Evolutionary conservation across 2,113 vertebrate species (phyloP).

Genomic region (Brachyhypopomus occidentalis): DNA sequence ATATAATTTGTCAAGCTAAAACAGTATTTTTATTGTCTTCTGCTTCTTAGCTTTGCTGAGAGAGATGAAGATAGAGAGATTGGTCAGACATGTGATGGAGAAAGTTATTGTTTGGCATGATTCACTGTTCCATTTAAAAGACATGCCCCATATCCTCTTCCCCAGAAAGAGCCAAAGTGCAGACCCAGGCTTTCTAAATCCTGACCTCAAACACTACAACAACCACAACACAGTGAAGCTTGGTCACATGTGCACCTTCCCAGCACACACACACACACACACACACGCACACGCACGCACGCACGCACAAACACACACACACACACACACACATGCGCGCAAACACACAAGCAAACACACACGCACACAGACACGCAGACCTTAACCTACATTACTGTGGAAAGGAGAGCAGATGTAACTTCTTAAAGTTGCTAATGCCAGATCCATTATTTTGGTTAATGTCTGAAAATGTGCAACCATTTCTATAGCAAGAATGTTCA

Average conservation of each 20-base stretch:
- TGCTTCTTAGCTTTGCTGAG: not conserved
- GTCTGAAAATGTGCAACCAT: not conserved
- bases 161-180: slow-evolving; percentile 38
- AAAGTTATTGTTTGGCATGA: slow-evolving; percentile 33
- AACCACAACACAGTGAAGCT: slow-evolving; percentile 27
- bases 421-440: not conserved
- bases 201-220: slow-evolving; percentile 13
- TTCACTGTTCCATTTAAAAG: slow-evolving; percentile 45
- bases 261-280: not conserved
- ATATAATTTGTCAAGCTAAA: not conserved
- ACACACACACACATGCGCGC: too few relatives aligned
- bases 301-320: too few relatives aligned
- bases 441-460: not conserved
- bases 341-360: slow-evolving; percentile 17
- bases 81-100: slow-evolving; percentile 40
- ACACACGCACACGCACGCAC: too few relatives aligned
- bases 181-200: slow-evolving; percentile 30
- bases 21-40: not conserved
- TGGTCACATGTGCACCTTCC: not conserved
- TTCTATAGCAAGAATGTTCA: not conserved
- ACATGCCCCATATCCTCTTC: slow-evolving; percentile 43
- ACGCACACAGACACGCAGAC: not conserved
- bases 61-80: not conserved
- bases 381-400: slow-evolving; percentile 14
- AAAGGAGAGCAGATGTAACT: slow-evolving; percentile 16